Conservation (phyloP, 2,888 invertebrate species). For the Acrobasis consociella region DNA sequence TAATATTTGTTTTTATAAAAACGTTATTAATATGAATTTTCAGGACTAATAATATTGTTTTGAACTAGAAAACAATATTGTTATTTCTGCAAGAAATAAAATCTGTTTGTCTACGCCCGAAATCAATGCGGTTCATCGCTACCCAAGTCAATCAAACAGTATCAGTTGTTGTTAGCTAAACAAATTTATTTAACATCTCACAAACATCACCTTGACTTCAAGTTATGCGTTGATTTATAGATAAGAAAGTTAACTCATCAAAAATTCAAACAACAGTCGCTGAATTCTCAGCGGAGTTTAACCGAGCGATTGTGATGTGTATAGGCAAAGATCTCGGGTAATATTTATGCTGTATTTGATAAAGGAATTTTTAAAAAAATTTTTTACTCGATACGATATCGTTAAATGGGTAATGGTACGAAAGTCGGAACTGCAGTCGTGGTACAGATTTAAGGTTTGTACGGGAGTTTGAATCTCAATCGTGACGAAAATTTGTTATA, state of each 20-base stretch:
- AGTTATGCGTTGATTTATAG: constrained; percentile 22
- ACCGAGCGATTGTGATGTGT: constrained; percentile 31
- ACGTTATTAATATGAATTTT: too few relatives aligned
- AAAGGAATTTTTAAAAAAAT: not conserved
- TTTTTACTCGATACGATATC: too few relatives aligned
- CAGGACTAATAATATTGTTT: too few relatives aligned
- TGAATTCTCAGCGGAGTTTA: constrained; percentile 17
- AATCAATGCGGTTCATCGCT: constrained; percentile 15
- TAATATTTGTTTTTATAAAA: too few relatives aligned
- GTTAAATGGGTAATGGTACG: too few relatives aligned
- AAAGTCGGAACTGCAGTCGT: too few relatives aligned
- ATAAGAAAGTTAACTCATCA: constrained; percentile 29
- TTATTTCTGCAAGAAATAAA: not conserved
- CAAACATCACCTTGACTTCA: constrained; percentile 23
- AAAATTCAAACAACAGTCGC: constrained; percentile 28
- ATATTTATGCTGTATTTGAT: not conserved
- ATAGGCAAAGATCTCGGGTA: not conserved
- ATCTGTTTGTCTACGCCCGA: constrained; percentile 7
- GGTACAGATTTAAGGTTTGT: too few relatives aligned
- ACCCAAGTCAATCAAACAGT: constrained; percentile 14
- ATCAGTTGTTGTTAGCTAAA: constrained; percentile 17
- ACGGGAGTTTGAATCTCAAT: too few relatives aligned
- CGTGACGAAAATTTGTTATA: too few relatives aligned
- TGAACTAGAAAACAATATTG: constrained; percentile 1
- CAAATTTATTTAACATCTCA: constrained; percentile 19